phyloP scores from a whole-genome alignment of 2,797 vertebrate genomes.

The Myiothlypis coronata region DNA sequence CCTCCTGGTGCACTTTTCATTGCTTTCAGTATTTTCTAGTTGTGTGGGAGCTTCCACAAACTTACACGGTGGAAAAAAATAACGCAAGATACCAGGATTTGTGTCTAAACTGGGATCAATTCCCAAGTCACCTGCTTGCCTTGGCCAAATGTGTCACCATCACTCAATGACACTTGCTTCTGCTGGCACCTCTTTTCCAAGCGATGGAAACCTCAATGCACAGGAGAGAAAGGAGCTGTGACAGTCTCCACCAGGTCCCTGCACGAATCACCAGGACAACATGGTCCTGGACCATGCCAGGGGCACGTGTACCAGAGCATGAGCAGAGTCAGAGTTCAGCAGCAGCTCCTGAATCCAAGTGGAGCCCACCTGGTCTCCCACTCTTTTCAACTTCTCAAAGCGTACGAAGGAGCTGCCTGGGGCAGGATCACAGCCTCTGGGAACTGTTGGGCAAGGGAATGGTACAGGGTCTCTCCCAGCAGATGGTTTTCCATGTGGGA shows the following conservation, averaged over 20 bases:
- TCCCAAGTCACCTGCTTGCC: background rate
- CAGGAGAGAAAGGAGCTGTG: background rate
- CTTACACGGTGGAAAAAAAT: background rate
- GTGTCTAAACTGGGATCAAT: background rate
- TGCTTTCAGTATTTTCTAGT: background rate
- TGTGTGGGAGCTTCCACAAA: background rate
- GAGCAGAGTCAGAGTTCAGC: background rate
- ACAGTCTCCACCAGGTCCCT: background rate
- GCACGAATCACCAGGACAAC: background rate
- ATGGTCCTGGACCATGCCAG: rapidly evolving
- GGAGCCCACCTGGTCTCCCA: rapidly evolving
- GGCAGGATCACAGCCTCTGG: background rate
- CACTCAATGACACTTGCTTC: background rate
- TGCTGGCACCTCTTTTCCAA: background rate
- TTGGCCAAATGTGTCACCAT: background rate
- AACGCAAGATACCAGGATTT: background rate
- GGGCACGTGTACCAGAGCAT: rapidly evolving
- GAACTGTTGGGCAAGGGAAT: background rate
- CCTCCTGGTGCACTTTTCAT: background rate
- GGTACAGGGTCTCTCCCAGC: background rate
- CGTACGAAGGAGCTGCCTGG: rapidly evolving
- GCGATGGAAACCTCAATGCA: background rate
- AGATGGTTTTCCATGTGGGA: background rate
- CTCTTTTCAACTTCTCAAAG: background rate
- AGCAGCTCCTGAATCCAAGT: background rate